Base-by-base conservation (phyloP, 2,113 vertebrate genomes). In the Scytalopus superciliaris region DNA sequence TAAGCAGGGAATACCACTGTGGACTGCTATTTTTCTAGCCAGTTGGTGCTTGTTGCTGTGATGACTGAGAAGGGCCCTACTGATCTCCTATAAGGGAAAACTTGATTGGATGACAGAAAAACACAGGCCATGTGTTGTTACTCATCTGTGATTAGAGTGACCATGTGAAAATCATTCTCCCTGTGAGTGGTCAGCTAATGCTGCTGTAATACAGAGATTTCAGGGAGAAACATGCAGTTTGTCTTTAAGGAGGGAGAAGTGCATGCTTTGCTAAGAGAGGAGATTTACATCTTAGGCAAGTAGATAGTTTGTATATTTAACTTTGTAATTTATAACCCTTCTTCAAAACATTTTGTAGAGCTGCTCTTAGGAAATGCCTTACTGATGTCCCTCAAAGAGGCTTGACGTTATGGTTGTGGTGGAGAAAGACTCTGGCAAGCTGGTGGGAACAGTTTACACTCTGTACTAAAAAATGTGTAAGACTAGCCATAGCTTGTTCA, bases 251-350 rank as follows among this genome's bases (percentile, higher is more conserved):
- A 53, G 59, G 19, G 22, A 44, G 22, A 77, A 40, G 4, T 18
- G 8, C n/a, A 74, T 33, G 3, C 23, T 5, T 4, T 30, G 19
- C 14, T 31, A 49, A 79, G 25, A 63, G 22, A 8, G 30, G 12
- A 37, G 17, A 28, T 12, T 31, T 63, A 17, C 9, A 30, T 59
- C n/a, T 52, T 64, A n/a, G 24, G 8, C 15, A 72, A 79, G 33
- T 5, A 64, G 19, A n/a, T 2, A 44, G 19, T 79, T 50, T 49
- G 4, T 47, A 22, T 0, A 0, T 49, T 77, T 84, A 19, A 76
- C 7, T 64, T 59, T 14, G 4, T 69, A 3, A 45, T 50, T 76
- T 68, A 86, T 21, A 81, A 27, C 10, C 18, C n/a, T 6, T 70
- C 11, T 24, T 6, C 24, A 66, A 72, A 79, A 73, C 25, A 31